Evolutionary conservation across 2,113 vertebrate genomes (phyloP).

Genomic region (Nothobranchius kuhntae): DNA sequence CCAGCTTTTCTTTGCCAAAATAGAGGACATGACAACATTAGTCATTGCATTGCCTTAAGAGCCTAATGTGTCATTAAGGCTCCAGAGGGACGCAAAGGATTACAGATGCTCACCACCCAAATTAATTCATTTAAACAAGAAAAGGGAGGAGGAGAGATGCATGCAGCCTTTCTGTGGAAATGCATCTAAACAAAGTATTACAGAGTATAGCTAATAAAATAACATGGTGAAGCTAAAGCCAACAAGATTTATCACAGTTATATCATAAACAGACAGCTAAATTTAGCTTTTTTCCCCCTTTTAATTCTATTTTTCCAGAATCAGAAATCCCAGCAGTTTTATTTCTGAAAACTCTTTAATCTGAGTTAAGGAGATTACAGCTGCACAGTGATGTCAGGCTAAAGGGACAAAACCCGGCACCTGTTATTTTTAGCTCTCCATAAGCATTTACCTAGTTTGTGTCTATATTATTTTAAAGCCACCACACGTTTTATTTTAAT

Average conservation of each 20-base stretch:
- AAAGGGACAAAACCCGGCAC: constrained; percentile 23
- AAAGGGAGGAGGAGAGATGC: constrained; percentile 20
- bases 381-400: constrained; percentile 35
- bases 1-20: constrained; percentile 34
- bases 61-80: constrained; percentile 68
- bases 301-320: constrained; percentile 23
- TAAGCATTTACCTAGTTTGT: background rate
- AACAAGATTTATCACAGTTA: background rate
- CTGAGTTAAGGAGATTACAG: constrained; percentile 61
- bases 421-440: constrained; percentile 27
- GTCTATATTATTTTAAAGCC: background rate
- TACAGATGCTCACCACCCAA: constrained; percentile 48
- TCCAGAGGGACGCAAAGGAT: constrained; percentile 61
- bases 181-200: constrained; percentile 12
- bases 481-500: background rate
- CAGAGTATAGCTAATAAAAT: background rate
- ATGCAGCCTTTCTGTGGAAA: constrained; percentile 34
- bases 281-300: background rate
- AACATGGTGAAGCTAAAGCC: background rate
- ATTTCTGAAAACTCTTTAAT: constrained; percentile 59
- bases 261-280: constrained; percentile 1
- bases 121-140: constrained; percentile 12
- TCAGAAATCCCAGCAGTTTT: constrained; percentile 44
- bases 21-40: constrained; percentile 60
- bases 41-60: constrained; percentile 63